These are phyloP conservation scores for Psephotus haematonotus DNA, from an alignment of 2,113 vertebrate genomes.

Conservation along the genomic window DNA sequence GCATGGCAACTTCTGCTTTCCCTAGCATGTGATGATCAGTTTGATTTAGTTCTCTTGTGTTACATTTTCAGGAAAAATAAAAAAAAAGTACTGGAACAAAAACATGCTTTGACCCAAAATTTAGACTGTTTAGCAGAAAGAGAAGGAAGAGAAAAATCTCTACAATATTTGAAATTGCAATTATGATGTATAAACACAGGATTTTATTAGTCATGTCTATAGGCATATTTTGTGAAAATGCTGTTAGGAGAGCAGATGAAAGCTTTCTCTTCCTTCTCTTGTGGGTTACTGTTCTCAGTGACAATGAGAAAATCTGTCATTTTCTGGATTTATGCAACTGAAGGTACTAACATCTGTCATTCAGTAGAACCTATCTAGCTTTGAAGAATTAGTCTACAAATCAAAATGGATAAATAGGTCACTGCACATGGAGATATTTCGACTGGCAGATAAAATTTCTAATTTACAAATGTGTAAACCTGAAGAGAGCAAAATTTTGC, in stretches of 20 bases:
- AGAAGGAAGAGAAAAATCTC: neutral
- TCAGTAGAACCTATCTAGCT: neutral
- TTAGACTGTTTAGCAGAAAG: neutral
- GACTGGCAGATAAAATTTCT: neutral
- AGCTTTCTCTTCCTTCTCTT: neutral
- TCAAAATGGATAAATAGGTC: neutral
- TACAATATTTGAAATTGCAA: neutral
- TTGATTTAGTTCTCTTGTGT: neutral
- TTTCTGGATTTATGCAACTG: conserved; percentile 30
- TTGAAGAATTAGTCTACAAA: neutral
- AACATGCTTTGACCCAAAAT: neutral
- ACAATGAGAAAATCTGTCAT: neutral
- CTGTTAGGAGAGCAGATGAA: neutral
- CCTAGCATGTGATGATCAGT: neutral
- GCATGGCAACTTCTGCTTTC: neutral
- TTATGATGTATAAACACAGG: neutral
- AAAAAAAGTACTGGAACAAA: neutral
- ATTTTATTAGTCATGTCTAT: neutral
- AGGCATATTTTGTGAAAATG: neutral
- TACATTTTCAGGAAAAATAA: neutral
- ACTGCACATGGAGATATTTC: neutral
- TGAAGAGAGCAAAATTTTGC: neutral
- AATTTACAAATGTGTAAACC: neutral
- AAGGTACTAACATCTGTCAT: neutral
- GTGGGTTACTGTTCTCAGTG: neutral